These are phyloP conservation scores for Mormyrops attenuatus DNA, from an alignment of 2,797 vertebrate genomes.

Conservation along the genomic window DNA sequence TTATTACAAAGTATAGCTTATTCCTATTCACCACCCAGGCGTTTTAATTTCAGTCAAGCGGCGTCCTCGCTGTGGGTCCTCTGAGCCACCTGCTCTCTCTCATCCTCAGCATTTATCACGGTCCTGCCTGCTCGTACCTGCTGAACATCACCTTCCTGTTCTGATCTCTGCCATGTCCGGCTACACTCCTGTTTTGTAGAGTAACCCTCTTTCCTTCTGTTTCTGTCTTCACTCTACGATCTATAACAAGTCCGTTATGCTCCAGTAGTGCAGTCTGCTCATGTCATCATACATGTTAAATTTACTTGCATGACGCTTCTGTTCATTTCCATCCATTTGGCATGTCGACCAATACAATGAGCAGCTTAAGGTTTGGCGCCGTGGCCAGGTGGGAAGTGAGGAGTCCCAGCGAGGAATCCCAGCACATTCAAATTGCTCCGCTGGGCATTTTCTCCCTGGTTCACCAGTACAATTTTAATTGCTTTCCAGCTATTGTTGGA, in stretches of 20 bases:
- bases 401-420: neutral
- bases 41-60: neutral
- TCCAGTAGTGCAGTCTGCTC: neutral
- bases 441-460: neutral
- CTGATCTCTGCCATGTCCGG: neutral
- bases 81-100: neutral
- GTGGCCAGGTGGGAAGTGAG: neutral
- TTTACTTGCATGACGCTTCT: neutral
- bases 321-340: neutral
- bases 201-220: neutral
- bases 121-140: neutral
- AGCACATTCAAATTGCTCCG: neutral
- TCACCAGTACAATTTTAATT: neutral
- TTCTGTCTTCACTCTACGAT: neutral
- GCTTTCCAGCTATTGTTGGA: neutral
- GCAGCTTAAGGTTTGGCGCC: neutral
- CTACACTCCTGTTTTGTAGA: neutral
- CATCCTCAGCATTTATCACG: neutral
- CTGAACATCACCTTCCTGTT: neutral
- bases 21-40: neutral
- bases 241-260: neutral
- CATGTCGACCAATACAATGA: neutral
- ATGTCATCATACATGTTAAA: neutral
- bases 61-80: neutral
- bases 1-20: neutral